Conservation (phyloP, 37 sponge, comb jelly and placozoan genomes). For the Crambe crambe region DNA sequence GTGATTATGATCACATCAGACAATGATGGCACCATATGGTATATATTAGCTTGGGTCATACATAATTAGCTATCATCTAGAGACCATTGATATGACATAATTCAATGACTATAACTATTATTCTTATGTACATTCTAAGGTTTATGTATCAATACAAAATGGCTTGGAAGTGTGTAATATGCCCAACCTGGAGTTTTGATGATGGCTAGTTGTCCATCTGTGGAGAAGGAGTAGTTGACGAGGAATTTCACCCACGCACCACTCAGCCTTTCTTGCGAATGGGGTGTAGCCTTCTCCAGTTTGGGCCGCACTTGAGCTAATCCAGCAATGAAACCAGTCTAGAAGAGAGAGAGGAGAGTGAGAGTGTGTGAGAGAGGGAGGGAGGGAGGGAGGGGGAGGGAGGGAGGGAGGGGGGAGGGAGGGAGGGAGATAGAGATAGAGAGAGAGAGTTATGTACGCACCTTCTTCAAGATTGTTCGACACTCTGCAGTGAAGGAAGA, state of each 20-base stretch:
- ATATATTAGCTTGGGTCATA: too few species aligned
- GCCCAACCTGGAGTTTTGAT: conserved; percentile 64
- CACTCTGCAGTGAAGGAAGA: conserved; percentile 60
- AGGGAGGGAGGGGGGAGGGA: neutral
- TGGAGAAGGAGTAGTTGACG: conserved; percentile 65
- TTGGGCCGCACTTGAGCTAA: conserved; percentile 31
- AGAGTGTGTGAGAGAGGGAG: too few species aligned
- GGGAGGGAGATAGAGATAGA: too few species aligned
- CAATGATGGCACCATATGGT: too few species aligned
- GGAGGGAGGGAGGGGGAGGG: neutral
- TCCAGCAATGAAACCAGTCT: neutral
- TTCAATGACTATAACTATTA: too few species aligned
- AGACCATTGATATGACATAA: too few species aligned
- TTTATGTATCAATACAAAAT: too few species aligned
- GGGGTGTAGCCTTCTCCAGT: conserved; percentile 12
- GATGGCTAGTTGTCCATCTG: conserved; percentile 70
- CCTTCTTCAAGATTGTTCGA: conserved; percentile 74
- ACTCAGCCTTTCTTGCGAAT: conserved; percentile 7
- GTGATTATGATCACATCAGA: too few species aligned
- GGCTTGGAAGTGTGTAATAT: too few species aligned
- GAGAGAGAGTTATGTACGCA: too few species aligned
- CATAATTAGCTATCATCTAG: too few species aligned
- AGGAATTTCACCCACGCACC: conserved; percentile 59
- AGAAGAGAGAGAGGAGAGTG: neutral
- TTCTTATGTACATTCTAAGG: too few species aligned